Base-by-base conservation (phyloP, 35 echinoderm and acorn worm species). In the Diadema setosum region DNA sequence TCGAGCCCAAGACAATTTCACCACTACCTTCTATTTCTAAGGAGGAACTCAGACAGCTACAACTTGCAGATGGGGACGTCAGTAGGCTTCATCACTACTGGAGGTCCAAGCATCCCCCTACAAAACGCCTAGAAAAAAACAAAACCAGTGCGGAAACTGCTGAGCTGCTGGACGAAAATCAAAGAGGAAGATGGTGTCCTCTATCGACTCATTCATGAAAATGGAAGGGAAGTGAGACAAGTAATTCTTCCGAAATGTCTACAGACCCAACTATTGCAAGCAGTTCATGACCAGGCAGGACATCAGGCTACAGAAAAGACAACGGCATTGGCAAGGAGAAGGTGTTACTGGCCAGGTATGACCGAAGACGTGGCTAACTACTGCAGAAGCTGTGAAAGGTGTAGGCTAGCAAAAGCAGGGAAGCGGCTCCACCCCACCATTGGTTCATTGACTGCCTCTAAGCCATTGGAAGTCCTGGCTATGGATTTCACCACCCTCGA, bases 301-400 rank as follows among this genome's bases (percentile, higher is more conserved):
- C 93, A 95, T 84, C 93, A 95, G 25, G 65, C 59, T 8, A 15
- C 39, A 12, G 61, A 95, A 64, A 86, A 83, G 46, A 95, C 88
- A 16, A 32, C 82, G 11, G 58, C 83, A 5, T 39, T 95, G 8
- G 15, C 65, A 2, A 34, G 45, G 25, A 25, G 32, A 20, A 33
- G 93, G 7, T 95, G 83, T 45, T 95, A 49, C 83, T 91, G 75
- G 93, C 88, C 93, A 20, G 61, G 84, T 4, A 91, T 95, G 88
- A 45, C 73, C 9, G 39, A 18, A 20, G 89, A 82, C n/a, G 46
- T 95, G 6, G 40, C 75, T 15, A 65, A 82, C 21, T 95, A 81
- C 56, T 95, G 93, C 46, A 32, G 70, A 58, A 86, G 52, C 9
- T 95, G 1, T 58, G 80, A 90, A 20, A 50, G 92, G 20, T 94